These are phyloP conservation scores for Bufo gargarizans DNA, from an alignment of 2,113 vertebrate genomes.

Conservation along the genomic window DNA sequence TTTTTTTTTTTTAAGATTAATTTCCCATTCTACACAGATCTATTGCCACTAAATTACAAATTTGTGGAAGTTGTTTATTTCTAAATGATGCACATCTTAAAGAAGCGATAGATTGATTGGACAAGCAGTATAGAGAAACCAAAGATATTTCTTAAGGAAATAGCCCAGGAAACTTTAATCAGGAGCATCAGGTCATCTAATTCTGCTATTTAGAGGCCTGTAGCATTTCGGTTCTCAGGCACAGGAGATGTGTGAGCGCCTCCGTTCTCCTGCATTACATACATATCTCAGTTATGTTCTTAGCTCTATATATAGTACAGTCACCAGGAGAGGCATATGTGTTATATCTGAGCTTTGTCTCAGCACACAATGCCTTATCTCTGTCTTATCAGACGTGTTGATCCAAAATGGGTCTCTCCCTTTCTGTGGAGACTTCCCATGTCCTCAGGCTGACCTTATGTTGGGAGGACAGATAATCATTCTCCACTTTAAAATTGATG, in stretches of 20 bases:
- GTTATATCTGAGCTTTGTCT: conserved; percentile 55
- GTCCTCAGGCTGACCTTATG: conserved; percentile 54
- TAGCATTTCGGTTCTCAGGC: neutral
- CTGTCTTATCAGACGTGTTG: conserved; percentile 48
- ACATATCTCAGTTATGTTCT: conserved; percentile 17
- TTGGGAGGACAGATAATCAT: conserved; percentile 57
- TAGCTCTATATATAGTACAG: conserved; percentile 38
- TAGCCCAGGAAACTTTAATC: neutral
- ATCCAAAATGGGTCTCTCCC: conserved; percentile 41
- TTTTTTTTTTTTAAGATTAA: neutral
- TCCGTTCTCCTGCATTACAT: conserved; percentile 9
- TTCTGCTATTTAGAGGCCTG: neutral
- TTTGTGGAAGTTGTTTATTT: neutral
- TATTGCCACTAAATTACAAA: neutral
- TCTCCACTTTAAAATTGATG: conserved; percentile 56
- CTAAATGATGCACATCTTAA: neutral
- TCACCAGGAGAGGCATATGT: conserved; percentile 27
- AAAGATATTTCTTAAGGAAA: neutral
- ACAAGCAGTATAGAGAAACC: neutral
- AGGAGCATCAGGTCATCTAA: neutral
- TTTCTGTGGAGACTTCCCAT: conserved; percentile 54
- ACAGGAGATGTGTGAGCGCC: neutral
- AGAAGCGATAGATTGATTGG: neutral
- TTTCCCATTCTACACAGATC: neutral
- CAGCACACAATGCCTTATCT: conserved; percentile 54